These are phyloP conservation scores for Urophycis tenuis DNA, from an alignment of 2,797 vertebrate species.

Conservation along the genomic window DNA sequence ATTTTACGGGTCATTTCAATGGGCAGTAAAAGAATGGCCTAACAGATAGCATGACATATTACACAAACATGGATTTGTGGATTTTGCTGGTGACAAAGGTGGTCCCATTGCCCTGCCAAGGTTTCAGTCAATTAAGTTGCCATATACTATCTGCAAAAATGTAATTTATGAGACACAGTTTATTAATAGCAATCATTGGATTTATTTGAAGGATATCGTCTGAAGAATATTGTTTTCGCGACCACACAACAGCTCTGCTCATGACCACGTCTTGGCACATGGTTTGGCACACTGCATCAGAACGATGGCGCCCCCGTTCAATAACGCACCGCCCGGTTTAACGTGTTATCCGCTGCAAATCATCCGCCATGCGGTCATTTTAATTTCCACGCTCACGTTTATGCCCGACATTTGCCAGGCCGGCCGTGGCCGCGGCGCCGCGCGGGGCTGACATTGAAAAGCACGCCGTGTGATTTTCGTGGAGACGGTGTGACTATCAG, in stretches of 20 bases:
- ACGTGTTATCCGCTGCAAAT: neutral
- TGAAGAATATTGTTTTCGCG: neutral
- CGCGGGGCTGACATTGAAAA: constrained; percentile 9
- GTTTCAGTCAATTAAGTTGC: neutral
- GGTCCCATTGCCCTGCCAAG: neutral
- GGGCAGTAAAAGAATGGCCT: no score
- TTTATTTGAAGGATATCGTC: no score
- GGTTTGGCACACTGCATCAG: neutral
- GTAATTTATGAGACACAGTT: neutral
- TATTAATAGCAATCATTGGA: no score
- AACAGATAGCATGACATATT: no score
- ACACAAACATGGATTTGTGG: no score
- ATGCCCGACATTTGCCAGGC: neutral
- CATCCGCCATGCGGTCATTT: neutral
- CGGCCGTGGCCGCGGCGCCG: neutral
- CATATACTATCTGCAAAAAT: neutral
- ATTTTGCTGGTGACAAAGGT: no score
- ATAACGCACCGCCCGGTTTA: neutral
- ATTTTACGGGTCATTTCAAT: no score
- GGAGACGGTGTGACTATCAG: constrained; percentile 50
- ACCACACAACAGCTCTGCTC: neutral
- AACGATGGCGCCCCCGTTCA: neutral
- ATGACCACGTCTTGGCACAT: neutral
- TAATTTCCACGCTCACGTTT: constrained; percentile 25
- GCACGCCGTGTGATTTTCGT: constrained; percentile 53